A percentile compares a stretch with the other conserved stretches of the same genome.
Conservation (phyloP, 2,113 vertebrate species). For the Periophthalmus modestus region DNA sequence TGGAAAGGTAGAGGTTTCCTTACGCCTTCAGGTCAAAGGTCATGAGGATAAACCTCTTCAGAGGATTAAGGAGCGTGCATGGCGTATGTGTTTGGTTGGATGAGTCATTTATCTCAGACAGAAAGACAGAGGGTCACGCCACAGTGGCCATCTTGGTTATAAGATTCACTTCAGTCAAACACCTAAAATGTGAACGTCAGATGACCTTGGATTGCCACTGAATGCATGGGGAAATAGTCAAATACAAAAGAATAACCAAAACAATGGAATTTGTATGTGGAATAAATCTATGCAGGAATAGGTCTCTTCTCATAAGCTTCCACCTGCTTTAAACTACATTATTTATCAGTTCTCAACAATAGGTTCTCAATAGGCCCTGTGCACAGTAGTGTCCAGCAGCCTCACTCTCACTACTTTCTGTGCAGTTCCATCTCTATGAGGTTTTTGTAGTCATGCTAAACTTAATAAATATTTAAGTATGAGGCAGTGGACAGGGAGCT, state of each 20-base stretch:
- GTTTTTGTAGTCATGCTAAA: too few species aligned
- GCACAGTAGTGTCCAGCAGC: too few species aligned
- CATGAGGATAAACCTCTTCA: slow-evolving; percentile 37
- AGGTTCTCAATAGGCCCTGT: too few species aligned
- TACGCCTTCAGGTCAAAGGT: slow-evolving; percentile 49
- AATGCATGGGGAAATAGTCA: slow-evolving; percentile 6
- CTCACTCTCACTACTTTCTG: too few species aligned
- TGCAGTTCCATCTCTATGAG: too few species aligned
- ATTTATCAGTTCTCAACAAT: too few species aligned
- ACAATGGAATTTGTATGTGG: background rate
- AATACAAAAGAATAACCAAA: slow-evolving; percentile 26
- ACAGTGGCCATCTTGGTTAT: slow-evolving; percentile 33
- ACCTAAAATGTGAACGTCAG: slow-evolving; percentile 4
- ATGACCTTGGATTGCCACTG: slow-evolving; percentile 46
- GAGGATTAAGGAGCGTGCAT: background rate
- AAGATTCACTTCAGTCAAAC: slow-evolving; percentile 25
- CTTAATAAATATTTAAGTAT: too few species aligned
- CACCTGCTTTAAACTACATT: background rate
- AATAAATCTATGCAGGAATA: too few species aligned
- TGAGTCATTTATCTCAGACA: slow-evolving; percentile 48
- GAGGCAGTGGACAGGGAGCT: too few species aligned
- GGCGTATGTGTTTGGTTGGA: slow-evolving; percentile 1
- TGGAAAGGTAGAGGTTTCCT: slow-evolving; percentile 49
- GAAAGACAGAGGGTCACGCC: slow-evolving; percentile 30
- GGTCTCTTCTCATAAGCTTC: too few species aligned